phyloP scores from a whole-genome alignment of 2,797 vertebrate genomes.

The Coregonus ussuriensis region DNA sequence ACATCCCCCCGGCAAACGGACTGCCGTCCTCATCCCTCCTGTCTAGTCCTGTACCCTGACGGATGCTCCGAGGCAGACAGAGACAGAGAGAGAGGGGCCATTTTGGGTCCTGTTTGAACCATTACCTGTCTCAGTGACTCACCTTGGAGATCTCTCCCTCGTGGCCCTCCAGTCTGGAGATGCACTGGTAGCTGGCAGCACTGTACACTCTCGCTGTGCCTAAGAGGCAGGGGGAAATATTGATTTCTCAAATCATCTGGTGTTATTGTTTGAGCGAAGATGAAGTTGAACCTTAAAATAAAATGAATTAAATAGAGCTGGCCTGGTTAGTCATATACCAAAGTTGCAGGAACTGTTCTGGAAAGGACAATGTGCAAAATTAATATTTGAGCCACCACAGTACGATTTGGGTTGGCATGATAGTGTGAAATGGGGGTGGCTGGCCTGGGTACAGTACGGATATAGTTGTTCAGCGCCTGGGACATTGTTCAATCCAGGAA shows the following conservation, averaged over 20 bases:
- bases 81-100: neutral
- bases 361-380: neutral
- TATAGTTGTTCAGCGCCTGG: neutral
- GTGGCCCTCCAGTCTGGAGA: constrained; percentile 87
- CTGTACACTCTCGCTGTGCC: constrained; percentile 87
- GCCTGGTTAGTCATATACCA: neutral
- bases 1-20: constrained; percentile 26
- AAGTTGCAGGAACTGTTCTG: neutral
- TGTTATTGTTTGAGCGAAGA: neutral
- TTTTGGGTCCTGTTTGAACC: neutral
- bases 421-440: neutral
- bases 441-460: neutral
- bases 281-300: neutral
- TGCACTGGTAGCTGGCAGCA: constrained; percentile 81
- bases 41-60: neutral
- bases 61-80: neutral
- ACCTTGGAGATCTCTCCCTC: constrained; percentile 92
- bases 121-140: constrained; percentile 22
- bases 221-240: constrained; percentile 49
- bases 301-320: neutral
- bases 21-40: neutral
- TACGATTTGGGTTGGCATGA: neutral
- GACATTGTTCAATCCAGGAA: neutral
- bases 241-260: neutral
- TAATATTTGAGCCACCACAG: neutral